phyloP scores from a whole-genome alignment of 2,888 invertebrate species.

The Meliscaeva auricollis region DNA sequence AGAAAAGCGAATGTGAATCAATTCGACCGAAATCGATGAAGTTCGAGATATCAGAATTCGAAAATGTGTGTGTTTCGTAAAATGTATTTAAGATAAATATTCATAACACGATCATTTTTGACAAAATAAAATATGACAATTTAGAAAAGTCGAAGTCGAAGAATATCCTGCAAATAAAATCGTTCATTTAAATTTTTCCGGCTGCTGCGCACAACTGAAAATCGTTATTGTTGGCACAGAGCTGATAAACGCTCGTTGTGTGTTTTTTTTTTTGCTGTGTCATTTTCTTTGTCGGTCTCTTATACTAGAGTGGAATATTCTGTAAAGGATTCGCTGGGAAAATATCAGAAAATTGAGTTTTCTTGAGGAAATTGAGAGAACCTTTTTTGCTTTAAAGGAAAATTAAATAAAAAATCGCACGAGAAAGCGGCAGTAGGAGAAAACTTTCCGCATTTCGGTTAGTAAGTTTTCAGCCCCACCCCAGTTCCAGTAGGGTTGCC shows the following conservation, averaged over 20 bases:
- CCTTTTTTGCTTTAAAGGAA: not conserved
- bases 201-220: conserved; percentile 59
- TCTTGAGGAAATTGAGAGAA: conserved; percentile 20
- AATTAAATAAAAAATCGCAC: not conserved
- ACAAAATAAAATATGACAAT: conserved; percentile 28
- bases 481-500: conserved; percentile 61
- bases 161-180: conserved; percentile 40
- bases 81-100: conserved; percentile 1
- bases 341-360: conserved; percentile 16
- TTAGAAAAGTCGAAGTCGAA: conserved; percentile 12
- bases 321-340: conserved; percentile 6
- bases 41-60: not conserved
- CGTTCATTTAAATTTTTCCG: conserved; percentile 48
- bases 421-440: not conserved
- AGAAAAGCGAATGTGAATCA: conserved; percentile 4
- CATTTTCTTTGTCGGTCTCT: conserved; percentile 47
- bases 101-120: conserved; percentile 19
- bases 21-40: conserved; percentile 23
- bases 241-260: conserved; percentile 29
- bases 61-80: conserved; percentile 11
- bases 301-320: conserved; percentile 15
- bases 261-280: conserved; percentile 23
- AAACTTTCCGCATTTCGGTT: conserved; percentile 19
- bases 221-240: conserved; percentile 57
- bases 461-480: conserved; percentile 63